A percentile compares a stretch with the other conserved stretches of the same genome.
Conservation (phyloP, 2,888 invertebrate species). For the Antheraea yamamai region DNA sequence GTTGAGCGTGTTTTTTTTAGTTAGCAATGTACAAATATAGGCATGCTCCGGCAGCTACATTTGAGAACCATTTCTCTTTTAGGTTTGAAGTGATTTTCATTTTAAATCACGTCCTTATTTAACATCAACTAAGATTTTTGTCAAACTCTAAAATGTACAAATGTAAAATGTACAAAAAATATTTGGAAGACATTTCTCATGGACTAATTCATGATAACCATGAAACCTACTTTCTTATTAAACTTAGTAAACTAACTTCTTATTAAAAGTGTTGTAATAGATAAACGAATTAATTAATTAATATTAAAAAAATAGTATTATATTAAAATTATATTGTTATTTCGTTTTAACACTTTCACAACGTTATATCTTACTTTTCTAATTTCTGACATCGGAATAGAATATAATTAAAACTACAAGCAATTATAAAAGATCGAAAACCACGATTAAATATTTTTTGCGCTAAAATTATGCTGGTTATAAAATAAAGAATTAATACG, state of each 20-base stretch:
- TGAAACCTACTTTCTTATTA: neutral
- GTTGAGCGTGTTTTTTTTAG: no score
- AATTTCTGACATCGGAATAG: neutral
- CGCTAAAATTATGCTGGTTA: neutral
- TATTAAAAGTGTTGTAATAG: neutral
- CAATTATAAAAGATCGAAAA: neutral
- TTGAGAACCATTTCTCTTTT: no score
- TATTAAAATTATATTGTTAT: neutral
- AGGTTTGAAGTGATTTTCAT: no score
- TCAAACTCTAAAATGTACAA: no score
- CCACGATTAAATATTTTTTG: neutral
- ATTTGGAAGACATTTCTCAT: no score
- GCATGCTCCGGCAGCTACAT: no score
- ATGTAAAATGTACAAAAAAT: no score
- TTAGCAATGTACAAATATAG: no score
- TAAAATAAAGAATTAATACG: neutral
- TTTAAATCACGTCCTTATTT: no score
- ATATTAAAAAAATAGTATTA: neutral
- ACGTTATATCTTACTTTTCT: neutral
- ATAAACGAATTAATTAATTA: neutral
- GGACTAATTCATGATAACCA: neutral
- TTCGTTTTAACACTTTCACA: constrained; percentile 5
- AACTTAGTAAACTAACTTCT: neutral
- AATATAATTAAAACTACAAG: neutral
- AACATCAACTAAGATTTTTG: no score